A percentile compares a stretch with the other conserved stretches of the same genome.
Conservation (phyloP, 2,113 vertebrate species). For the Canis aureus region DNA sequence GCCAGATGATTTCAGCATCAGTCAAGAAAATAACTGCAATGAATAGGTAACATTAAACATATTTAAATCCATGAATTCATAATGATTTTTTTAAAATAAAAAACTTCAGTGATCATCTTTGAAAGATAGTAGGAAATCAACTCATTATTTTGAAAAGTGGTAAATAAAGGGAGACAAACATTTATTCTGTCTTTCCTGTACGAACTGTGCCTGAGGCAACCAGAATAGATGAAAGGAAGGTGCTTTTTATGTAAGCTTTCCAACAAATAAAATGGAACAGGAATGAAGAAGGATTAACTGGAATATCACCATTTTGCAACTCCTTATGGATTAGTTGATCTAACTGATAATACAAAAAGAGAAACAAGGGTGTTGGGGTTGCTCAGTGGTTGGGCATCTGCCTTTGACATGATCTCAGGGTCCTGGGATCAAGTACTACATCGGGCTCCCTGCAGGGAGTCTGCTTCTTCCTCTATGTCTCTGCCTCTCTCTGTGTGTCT, state of each 20-base stretch:
- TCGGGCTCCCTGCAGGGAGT: too few species aligned
- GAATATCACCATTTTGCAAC: neutral
- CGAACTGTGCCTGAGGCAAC: neutral
- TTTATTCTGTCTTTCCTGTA: neutral
- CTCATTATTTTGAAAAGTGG: slow-evolving; percentile 10
- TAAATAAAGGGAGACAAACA: slow-evolving; percentile 24
- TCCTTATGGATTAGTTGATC: neutral
- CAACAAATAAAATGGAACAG: neutral
- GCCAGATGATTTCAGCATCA: neutral
- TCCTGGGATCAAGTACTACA: too few species aligned
- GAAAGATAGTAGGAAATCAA: slow-evolving; percentile 1
- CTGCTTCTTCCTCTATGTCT: too few species aligned
- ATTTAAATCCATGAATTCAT: neutral
- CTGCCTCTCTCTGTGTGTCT: too few species aligned
- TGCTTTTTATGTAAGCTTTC: neutral
- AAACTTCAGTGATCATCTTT: neutral
- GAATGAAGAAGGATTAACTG: neutral
- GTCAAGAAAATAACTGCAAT: neutral
- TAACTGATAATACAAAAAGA: neutral
- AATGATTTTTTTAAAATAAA: neutral
- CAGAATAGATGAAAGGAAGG: neutral
- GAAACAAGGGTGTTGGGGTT: neutral
- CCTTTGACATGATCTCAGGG: too few species aligned
- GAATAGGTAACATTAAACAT: neutral
- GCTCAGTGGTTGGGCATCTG: too few species aligned